phyloP scores from a whole-genome alignment of 2,113 vertebrate species.

The Dipodomys spectabilis region DNA sequence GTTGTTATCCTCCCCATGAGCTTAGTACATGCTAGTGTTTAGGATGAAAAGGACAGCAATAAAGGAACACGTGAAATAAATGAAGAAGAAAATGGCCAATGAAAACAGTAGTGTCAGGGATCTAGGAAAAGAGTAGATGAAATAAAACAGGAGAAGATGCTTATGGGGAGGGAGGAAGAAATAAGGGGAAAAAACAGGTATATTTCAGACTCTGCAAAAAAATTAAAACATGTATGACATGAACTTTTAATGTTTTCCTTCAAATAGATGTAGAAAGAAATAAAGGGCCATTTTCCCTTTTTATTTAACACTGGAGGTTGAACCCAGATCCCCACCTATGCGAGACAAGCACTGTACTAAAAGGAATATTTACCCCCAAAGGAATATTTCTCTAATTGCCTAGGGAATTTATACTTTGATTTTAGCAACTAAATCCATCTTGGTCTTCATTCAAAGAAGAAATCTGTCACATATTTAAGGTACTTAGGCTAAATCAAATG shows the following conservation, averaged over 20 bases:
- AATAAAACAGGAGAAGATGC: not conserved
- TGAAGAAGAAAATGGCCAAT: not conserved
- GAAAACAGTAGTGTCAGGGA: not conserved
- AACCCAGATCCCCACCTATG: not conserved
- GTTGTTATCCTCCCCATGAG: not conserved
- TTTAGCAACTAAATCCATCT: slow-evolving; percentile 63
- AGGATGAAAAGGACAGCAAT: not conserved
- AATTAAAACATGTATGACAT: not conserved
- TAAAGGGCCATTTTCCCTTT: not conserved
- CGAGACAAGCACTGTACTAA: not conserved
- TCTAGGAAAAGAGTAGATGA: not conserved
- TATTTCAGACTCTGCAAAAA: not conserved
- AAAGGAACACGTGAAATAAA: not conserved
- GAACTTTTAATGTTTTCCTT: slow-evolving; percentile 12
- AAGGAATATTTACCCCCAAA: not conserved
- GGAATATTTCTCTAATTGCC: slow-evolving; percentile 26
- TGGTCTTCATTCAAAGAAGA: slow-evolving; percentile 38
- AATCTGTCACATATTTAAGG: slow-evolving; percentile 59
- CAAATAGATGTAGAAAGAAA: not conserved
- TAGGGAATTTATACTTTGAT: slow-evolving; percentile 57
- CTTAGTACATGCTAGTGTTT: not conserved
- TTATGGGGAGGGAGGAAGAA: not conserved
- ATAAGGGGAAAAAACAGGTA: not conserved
- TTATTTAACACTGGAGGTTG: not conserved
- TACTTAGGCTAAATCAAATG: slow-evolving; percentile 60